These are phyloP conservation scores for Scytalopus superciliaris DNA, from an alignment of 2,113 vertebrate species.

Conservation along the genomic window DNA sequence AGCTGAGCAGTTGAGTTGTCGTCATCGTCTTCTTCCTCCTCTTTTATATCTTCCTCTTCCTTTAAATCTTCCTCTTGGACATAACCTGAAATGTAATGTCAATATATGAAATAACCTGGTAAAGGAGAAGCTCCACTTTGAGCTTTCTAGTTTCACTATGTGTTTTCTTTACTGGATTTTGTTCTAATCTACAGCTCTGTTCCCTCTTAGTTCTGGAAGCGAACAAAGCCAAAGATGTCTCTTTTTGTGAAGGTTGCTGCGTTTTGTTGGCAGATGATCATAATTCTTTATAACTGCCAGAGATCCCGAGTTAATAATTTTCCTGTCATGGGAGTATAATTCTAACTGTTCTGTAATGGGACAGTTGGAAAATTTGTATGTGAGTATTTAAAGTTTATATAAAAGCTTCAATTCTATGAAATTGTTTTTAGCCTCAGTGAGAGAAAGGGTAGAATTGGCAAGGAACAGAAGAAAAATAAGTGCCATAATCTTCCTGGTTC, in stretches of 20 bases:
- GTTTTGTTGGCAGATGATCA: slow-evolving; percentile 47
- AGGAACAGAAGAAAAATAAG: background rate
- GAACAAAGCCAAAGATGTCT: slow-evolving; percentile 8
- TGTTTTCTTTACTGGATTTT: background rate
- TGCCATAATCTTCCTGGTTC: slow-evolving; percentile 12
- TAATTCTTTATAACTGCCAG: slow-evolving; percentile 59
- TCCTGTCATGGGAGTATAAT: slow-evolving; percentile 34
- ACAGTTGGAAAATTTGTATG: slow-evolving; percentile 34
- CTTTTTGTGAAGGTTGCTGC: background rate
- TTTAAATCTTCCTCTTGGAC: slow-evolving; percentile 89
- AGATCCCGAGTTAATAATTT: slow-evolving; percentile 59
- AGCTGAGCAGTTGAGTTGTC: slow-evolving; percentile 84
- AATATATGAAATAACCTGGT: slow-evolving; percentile 29
- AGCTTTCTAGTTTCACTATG: background rate
- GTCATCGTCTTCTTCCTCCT: slow-evolving; percentile 89
- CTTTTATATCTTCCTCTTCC: slow-evolving; percentile 81
- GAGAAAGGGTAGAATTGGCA: background rate
- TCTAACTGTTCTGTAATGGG: slow-evolving; percentile 42
- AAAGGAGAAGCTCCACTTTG: background rate
- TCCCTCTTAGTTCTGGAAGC: background rate
- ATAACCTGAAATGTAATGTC: slow-evolving; percentile 84
- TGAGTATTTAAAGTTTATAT: slow-evolving; percentile 53
- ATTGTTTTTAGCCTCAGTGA: slow-evolving; percentile 27
- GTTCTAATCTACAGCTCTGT: background rate
- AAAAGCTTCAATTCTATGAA: slow-evolving; percentile 42